These are phyloP conservation scores for Myotis lucifugus DNA, from an alignment of 2,113 vertebrate genomes.

Conservation along the genomic window DNA sequence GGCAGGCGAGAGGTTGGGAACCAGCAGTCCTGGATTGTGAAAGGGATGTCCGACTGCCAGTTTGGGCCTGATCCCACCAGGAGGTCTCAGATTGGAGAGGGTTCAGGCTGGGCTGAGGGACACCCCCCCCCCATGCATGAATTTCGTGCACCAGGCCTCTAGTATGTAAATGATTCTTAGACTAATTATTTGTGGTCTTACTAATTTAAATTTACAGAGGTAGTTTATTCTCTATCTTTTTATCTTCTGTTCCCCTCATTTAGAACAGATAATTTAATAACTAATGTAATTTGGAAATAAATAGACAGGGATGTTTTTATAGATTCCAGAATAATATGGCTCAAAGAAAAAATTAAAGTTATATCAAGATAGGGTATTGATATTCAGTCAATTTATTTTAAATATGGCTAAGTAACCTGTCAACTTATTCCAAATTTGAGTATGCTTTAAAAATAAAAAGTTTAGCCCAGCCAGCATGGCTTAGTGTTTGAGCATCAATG, in stretches of 20 bases:
- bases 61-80: too few species aligned
- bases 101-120: too few species aligned
- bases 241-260: neutral
- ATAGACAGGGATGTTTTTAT: neutral
- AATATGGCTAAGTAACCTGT: slow-evolving; percentile 64
- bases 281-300: slow-evolving; percentile 66
- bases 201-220: neutral
- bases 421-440: slow-evolving; percentile 55
- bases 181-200: neutral
- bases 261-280: slow-evolving; percentile 52
- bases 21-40: too few species aligned
- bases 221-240: neutral
- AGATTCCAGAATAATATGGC: slow-evolving; percentile 42
- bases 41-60: too few species aligned
- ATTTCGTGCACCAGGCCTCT: too few species aligned
- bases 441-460: slow-evolving; percentile 59
- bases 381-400: slow-evolving; percentile 70
- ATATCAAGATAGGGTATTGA: slow-evolving; percentile 63
- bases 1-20: too few species aligned
- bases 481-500: too few species aligned
- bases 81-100: too few species aligned
- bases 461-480: neutral
- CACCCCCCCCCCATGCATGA: too few species aligned
- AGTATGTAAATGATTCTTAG: neutral
- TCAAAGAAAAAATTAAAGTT: neutral